A percentile compares a stretch with the other conserved stretches of the same genome.
phyloP scores from a whole-genome alignment of 2,113 vertebrate species.

The Petaurus breviceps region DNA sequence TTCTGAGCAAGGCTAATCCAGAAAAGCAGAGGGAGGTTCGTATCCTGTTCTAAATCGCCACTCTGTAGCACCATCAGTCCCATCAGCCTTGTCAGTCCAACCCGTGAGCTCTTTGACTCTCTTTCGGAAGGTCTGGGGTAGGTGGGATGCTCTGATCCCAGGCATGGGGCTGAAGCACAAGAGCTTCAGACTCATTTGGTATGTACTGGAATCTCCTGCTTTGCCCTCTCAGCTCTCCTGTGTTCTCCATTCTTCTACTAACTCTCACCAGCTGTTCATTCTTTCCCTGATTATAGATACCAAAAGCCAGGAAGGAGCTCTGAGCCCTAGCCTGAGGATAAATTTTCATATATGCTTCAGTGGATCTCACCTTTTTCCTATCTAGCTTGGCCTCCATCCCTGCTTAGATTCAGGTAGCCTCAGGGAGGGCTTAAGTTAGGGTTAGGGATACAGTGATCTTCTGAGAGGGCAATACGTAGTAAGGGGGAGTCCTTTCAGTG shows the following conservation, averaged over 20 bases:
- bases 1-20: not conserved
- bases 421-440: not conserved
- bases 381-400: not conserved
- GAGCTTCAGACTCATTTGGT: not conserved
- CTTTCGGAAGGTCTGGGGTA: not conserved
- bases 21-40: not conserved
- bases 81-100: not conserved
- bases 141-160: not conserved
- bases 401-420: not conserved
- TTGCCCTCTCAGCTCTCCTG: constrained; percentile 21
- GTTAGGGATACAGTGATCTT: not conserved
- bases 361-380: not conserved
- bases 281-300: not conserved
- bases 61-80: not conserved
- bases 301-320: constrained; percentile 25
- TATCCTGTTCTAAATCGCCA: not conserved
- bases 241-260: constrained; percentile 36
- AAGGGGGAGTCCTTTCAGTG: not conserved
- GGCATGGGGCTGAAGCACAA: not conserved
- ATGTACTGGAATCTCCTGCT: constrained; percentile 29
- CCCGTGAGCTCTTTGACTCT: not conserved
- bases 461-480: not conserved
- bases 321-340: not conserved
- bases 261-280: not conserved
- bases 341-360: not conserved